Evolutionary conservation across 2,888 invertebrate species (phyloP), one percentile per base, ranked within the genome.

Genomic region (Helleia helle): DNA sequence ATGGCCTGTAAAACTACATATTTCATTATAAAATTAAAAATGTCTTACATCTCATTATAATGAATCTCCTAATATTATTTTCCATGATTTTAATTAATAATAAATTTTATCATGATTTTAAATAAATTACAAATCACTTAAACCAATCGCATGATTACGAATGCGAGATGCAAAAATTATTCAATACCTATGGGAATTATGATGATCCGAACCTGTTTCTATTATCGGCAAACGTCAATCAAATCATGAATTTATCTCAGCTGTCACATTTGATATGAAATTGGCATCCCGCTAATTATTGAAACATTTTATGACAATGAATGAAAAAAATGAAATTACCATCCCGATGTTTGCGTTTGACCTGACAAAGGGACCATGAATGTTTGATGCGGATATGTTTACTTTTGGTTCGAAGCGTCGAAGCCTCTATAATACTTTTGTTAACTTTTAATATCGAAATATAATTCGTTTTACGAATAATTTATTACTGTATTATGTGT

Each of bases 321-420:
- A 63, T 65, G 52, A 55, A 60, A 62, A 59, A 62, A 53, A 31
- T 44, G 46, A 52, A 51, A 47, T 48, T 57, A 48, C 45, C 54
- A 61, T 62, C 59, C 52, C 56, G 24, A 57, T 65, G 54, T 71
- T 68, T 62, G 62, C 56, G 53, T 60, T 56, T 54, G 54, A 51
- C 49, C 54, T 56, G 49, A 67, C 64, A 68, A 69, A 63, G 63
- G 62, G 59, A 52, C 64, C 57, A 63, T 81, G 75, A 79, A 84
- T 83, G 53, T 71, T 77, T 76, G 56, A 84, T 71, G 45, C 41
- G 40, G 47, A 60, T 48, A 50, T 70, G 74, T 76, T 80, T 71
- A 65, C 72, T 71, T 73, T 77, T 56, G 62, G 51, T 51, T 59
- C 58, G 70, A 77, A 71, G 83, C 75, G 80, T 77, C 61, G 65